A percentile compares a stretch with the other conserved stretches of the same genome.
phyloP scores from a whole-genome alignment of 2,113 vertebrate species.

The Chauna torquata region DNA sequence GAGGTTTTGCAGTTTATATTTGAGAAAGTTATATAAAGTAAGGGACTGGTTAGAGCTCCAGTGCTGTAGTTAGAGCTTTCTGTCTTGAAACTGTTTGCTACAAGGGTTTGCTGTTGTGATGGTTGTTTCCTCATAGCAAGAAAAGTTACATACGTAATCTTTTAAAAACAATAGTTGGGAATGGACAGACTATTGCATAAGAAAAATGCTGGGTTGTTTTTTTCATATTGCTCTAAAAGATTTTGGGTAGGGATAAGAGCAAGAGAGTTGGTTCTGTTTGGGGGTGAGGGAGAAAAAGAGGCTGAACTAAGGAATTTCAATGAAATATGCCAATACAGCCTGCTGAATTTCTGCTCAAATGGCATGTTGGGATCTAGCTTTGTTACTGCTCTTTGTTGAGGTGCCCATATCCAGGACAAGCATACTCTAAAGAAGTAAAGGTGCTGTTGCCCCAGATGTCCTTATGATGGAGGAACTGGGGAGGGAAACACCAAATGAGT shows the following conservation, averaged over 20 bases:
- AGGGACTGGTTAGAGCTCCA: constrained; percentile 20
- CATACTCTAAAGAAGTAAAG: not conserved
- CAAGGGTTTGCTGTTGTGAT: not conserved
- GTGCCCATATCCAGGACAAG: not conserved
- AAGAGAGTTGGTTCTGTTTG: not conserved
- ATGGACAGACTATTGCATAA: not conserved
- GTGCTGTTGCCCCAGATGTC: not conserved
- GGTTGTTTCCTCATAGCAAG: not conserved
- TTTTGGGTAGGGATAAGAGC: not conserved
- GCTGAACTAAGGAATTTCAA: not conserved
- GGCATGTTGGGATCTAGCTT: not conserved
- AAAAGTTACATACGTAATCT: not conserved
- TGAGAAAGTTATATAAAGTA: constrained; percentile 49
- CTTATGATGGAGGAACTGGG: not conserved
- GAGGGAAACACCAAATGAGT: not conserved
- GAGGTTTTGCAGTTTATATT: constrained; percentile 46
- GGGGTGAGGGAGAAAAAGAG: not conserved
- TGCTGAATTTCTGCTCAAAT: not conserved
- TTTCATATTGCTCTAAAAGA: not conserved
- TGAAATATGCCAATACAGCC: not conserved
- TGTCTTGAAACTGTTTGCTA: not conserved
- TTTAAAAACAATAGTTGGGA: not conserved
- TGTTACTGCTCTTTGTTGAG: not conserved
- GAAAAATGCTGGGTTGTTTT: not conserved
- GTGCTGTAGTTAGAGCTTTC: not conserved